Conservation (phyloP, 2,113 vertebrate species). For the Trematocara variabile region DNA sequence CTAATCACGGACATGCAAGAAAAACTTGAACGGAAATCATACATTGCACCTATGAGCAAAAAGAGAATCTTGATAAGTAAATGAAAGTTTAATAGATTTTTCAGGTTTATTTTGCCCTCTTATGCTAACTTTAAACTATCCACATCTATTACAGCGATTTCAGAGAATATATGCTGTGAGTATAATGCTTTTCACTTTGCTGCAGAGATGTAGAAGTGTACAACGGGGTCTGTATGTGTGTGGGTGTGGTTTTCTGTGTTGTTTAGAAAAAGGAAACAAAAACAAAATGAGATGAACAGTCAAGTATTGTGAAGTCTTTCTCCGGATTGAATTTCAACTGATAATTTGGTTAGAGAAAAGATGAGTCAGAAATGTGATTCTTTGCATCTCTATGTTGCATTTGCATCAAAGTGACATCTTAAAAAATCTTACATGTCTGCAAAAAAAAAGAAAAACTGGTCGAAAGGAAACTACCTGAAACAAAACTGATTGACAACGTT, state of each 20-base stretch:
- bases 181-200: neutral
- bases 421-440: neutral
- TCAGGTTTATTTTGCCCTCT: neutral
- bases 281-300: neutral
- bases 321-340: neutral
- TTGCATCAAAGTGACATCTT: neutral
- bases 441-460: too few relatives aligned
- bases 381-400: neutral
- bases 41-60: neutral
- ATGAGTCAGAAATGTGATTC: neutral
- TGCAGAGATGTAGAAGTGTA: neutral
- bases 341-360: neutral
- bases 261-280: neutral
- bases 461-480: rapidly evolving
- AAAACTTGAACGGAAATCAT: too few relatives aligned
- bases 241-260: neutral
- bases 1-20: neutral
- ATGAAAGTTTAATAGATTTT: neutral
- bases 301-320: neutral
- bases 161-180: neutral
- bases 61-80: neutral
- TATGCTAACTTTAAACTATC: neutral
- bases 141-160: neutral
- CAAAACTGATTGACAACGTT: neutral
- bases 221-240: neutral